Evolutionary conservation across 2,113 vertebrate species (phyloP), one percentile per base, ranked within the genome.

Genomic region (Psittacula cyanocephala): DNA sequence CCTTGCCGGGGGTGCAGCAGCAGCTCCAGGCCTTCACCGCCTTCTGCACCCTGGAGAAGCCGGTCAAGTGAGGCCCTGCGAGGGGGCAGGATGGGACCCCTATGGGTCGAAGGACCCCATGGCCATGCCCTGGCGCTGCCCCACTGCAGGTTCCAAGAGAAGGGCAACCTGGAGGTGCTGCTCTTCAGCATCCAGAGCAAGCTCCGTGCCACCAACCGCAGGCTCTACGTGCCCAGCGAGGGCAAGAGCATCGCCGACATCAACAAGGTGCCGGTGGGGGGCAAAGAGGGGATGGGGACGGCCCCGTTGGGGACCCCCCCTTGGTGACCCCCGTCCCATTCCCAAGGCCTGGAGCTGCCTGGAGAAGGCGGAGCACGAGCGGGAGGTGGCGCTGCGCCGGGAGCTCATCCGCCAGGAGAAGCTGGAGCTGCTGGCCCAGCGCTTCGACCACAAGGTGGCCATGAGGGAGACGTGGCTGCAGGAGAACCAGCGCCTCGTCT

Each of bases 111-210:
- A 11, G 16, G n/a, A 8, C 43, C 28, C 1, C 19, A 2, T 13
- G n/a, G 23, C 15, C 5, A 0, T 4, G 53, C 29, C 11, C 7
- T 18, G 53, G 29, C 11, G 17, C 29, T 55, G 53, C 53, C 53
- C 53, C 53, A 3, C 12, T 57, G 31, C 72, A 99, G 99, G 98
- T 99, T 99, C 91, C 99, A 99, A 97, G 99, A 99, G 95, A 99
- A 99, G 93, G 99, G 99, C 12, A 99, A 99, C 93, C 97, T 99
- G 33, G 99, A 99, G 93, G 99, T 99, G 17, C 98, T 99, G 75
- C 99, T 99, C 70, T 99, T 99, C 97, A 99, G 98, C 95, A 99
- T 99, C 97, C 99, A 99, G 98, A 99, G 99, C 98, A 99, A 99
- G 71, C 98, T 99, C 53, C 98, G 99, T 25, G 99, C 99, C 97